Conservation (phyloP, 2,888 invertebrate species). For the Cryptocheilus praepositus region DNA sequence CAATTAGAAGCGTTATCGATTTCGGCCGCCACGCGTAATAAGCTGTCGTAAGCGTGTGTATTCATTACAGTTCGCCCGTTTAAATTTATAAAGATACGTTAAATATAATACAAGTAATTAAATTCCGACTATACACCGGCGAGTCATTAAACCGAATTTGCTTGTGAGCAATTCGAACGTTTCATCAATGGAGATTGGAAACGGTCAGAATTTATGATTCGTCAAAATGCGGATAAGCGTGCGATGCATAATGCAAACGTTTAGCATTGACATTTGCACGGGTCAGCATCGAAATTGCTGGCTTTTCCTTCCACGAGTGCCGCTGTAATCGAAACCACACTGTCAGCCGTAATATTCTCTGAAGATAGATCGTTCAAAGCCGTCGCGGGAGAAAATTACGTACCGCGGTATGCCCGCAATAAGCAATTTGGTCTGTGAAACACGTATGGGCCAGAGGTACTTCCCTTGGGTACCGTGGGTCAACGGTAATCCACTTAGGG, state of each 20-base stretch:
- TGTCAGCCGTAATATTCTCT: slow-evolving; percentile 24
- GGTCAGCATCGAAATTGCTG: background rate
- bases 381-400: slow-evolving; percentile 38
- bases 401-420: slow-evolving; percentile 38
- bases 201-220: no score
- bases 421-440: slow-evolving; percentile 39
- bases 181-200: no score
- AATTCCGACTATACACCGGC: no score
- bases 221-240: no score
- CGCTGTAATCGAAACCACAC: slow-evolving; percentile 20
- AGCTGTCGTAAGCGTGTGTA: no score
- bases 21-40: background rate
- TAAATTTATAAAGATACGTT: no score
- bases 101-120: no score
- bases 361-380: slow-evolving; percentile 36
- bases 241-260: no score
- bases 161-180: no score
- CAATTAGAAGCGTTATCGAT: background rate
- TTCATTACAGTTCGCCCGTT: no score
- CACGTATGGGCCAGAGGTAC: slow-evolving; percentile 38
- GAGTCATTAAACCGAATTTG: no score
- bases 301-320: background rate
- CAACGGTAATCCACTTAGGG: slow-evolving; percentile 35
- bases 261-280: background rate
- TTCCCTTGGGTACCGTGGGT: slow-evolving; percentile 14